These are phyloP conservation scores for Blastomussa wellsi DNA, from an alignment of 92 coral and sea anemone genomes.

Conservation along the genomic window DNA sequence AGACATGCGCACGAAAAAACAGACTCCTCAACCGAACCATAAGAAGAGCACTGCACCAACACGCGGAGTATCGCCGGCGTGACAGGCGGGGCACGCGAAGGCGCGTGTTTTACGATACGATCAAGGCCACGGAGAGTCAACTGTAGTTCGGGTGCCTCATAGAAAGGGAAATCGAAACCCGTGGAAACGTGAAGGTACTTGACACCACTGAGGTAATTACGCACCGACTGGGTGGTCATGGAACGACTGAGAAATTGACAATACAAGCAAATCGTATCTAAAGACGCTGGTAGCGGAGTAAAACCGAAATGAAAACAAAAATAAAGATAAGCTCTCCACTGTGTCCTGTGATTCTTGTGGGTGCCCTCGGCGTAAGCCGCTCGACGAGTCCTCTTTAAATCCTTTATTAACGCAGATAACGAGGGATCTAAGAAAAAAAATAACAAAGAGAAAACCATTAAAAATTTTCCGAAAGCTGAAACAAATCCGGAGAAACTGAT, in stretches of 20 bases:
- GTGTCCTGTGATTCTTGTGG: slow-evolving; percentile 28
- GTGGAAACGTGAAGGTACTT: slow-evolving; percentile 25
- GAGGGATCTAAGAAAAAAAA: too few species aligned
- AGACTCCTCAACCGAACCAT: neutral
- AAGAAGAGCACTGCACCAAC: slow-evolving; percentile 1
- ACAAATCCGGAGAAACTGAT: slow-evolving; percentile 2
- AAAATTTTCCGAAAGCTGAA: neutral
- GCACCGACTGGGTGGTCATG: slow-evolving; percentile 28
- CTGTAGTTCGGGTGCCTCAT: slow-evolving; percentile 3
- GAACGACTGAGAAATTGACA: slow-evolving; percentile 35
- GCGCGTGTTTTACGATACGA: neutral
- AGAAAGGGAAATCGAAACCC: too few species aligned
- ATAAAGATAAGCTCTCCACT: slow-evolving; percentile 34
- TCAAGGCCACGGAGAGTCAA: slow-evolving; percentile 33
- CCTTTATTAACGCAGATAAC: too few species aligned
- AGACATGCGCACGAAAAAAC: slow-evolving; percentile 10
- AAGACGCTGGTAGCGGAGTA: slow-evolving; percentile 27
- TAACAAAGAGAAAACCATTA: neutral
- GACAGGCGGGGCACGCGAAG: slow-evolving; percentile 25
- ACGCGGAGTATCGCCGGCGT: slow-evolving; percentile 10
- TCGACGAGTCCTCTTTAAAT: too few species aligned
- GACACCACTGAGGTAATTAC: slow-evolving; percentile 38
- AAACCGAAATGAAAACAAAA: slow-evolving; percentile 35
- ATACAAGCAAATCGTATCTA: slow-evolving; percentile 38
- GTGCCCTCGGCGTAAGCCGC: too few species aligned